Evolutionary conservation across 1,140 invertebrate genomes (phyloP), one percentile per base, ranked within the genome.

Genomic region (Penaeus vannamei): DNA sequence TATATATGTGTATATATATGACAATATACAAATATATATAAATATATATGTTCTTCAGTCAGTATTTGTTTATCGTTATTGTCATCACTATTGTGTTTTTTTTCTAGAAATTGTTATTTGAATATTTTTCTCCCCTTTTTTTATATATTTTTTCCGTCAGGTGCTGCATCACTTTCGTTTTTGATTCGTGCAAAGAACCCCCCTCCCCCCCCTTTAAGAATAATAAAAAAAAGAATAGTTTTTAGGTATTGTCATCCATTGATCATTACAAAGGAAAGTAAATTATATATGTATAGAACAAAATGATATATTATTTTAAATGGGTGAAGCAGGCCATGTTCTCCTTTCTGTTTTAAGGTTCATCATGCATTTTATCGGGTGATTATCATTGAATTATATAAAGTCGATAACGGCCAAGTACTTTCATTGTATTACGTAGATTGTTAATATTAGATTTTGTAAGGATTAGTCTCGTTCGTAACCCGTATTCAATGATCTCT

Each of bases 271-370:
- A n/a, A 66, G 60, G 59, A 66, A 23, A 84, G 23, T 64, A 69
- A 42, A 42, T 36, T 84, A n/a, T 20, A 64, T 84, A 84, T 53
- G 14, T 12, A 53, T 0, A 53, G 17, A 53, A 53, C 10, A 53
- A 53, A 64, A 32, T 20, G 10, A 36, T 69, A 53, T 61, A 46
- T 84, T 82, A 60, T 84, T 46, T n/a, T 26, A 22, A 64, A 46
- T 64, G 82, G 82, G 82, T 84, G 82, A 84, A 66, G 82, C 62
- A 84, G 62, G 62, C 59, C 62, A 84, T 42, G 72, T 29, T 53
- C 1, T 53, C 17, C 14, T 12, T 53, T 17, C 17, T 2, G 42
- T 46, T 53, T 53, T 53, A 53, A 53, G 53, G 12, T 53, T 53
- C 1, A 53, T 53, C 0, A 53, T 53, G 53, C 53, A 29, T 76